phyloP scores from a whole-genome alignment of 2,888 invertebrate species.

The Ditylenchus weischeri region DNA sequence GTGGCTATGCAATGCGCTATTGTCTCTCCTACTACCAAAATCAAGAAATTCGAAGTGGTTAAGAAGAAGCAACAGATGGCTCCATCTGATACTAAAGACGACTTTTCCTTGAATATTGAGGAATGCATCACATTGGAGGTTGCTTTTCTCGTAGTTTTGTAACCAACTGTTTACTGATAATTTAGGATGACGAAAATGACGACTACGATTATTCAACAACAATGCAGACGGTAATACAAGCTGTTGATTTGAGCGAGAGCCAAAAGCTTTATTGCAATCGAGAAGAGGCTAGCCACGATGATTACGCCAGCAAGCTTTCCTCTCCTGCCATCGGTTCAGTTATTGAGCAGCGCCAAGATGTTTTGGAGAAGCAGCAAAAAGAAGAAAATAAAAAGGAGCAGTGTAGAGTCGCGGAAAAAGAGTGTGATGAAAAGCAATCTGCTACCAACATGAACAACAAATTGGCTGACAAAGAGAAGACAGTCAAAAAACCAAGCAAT shows the following conservation, averaged over 20 bases:
- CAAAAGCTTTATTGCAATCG: slow-evolving; percentile 96
- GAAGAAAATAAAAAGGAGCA: too few species aligned
- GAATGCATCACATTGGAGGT: slow-evolving; percentile 21
- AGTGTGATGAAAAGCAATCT: too few species aligned
- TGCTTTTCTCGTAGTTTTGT: neutral
- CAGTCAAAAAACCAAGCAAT: too few species aligned
- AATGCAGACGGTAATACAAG: slow-evolving; percentile 67
- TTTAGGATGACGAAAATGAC: neutral
- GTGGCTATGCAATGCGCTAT: slow-evolving; percentile 1
- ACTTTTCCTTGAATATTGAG: neutral
- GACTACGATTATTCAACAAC: slow-evolving; percentile 73
- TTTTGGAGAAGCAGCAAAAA: too few species aligned
- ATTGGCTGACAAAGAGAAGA: too few species aligned
- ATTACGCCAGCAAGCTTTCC: slow-evolving; percentile 66
- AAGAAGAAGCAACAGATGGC: too few species aligned
- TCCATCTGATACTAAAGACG: too few species aligned
- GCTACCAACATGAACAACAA: too few species aligned
- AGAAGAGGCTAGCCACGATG: slow-evolving; percentile 74
- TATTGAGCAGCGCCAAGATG: slow-evolving; percentile 23
- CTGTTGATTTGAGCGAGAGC: slow-evolving; percentile 83
- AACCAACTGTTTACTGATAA: neutral
- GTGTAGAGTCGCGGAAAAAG: too few species aligned
- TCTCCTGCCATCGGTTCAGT: slow-evolving; percentile 75
- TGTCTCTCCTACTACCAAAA: too few species aligned
- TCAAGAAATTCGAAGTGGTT: too few species aligned